Conservation (phyloP, 2,888 invertebrate species). For the Perdita meconis region DNA sequence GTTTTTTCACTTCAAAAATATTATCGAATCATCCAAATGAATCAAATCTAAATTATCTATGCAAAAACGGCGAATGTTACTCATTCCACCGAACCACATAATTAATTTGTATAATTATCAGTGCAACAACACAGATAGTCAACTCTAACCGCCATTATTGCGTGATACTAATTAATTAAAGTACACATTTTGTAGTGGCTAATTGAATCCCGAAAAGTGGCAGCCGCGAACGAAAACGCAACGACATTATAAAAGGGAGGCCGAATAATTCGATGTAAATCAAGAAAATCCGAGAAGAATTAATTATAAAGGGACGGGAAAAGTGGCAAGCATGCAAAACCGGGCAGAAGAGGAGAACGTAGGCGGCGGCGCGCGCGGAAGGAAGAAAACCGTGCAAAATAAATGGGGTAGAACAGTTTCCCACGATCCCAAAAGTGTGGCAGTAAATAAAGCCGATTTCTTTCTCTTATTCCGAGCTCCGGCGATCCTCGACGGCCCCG, state of each 20-base stretch:
- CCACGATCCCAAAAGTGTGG: conserved; percentile 23
- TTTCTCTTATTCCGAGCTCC: conserved; percentile 37
- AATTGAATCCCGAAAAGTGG: background rate
- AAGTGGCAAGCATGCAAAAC: conserved; percentile 5
- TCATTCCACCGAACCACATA: no score
- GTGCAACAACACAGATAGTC: no score
- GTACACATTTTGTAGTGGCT: background rate
- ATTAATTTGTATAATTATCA: no score
- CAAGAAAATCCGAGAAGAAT: conserved; percentile 21
- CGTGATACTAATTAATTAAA: background rate
- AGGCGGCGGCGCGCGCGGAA: background rate
- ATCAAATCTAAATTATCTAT: no score
- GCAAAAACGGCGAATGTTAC: no score
- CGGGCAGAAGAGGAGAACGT: background rate
- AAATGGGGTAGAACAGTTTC: conserved; percentile 13
- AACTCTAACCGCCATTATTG: no score
- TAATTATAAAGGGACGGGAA: conserved; percentile 24
- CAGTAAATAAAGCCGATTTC: conserved; percentile 51
- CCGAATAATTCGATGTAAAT: conserved; percentile 3
- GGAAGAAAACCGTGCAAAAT: conserved; percentile 20
- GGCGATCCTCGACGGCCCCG: conserved; percentile 2
- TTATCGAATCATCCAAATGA: no score
- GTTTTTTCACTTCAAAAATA: no score
- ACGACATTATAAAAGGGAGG: background rate
- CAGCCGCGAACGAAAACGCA: background rate